A percentile compares a stretch with the other conserved stretches of the same genome.
Evolutionary conservation across 2,888 invertebrate species (phyloP).

Genomic region (Dynastes grantii): DNA sequence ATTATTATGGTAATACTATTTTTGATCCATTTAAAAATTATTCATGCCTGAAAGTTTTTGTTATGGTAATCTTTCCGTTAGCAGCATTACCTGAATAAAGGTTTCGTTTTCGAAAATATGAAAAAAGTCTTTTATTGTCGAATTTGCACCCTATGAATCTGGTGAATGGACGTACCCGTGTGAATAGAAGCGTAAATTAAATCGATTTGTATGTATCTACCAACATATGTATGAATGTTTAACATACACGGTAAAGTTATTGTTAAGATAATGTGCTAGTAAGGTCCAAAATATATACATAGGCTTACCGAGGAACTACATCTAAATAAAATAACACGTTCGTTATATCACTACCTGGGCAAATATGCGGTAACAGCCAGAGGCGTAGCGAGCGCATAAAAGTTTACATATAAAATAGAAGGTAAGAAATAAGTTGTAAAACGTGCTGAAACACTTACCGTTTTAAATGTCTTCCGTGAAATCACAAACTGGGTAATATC

Average conservation of each 20-base stretch:
- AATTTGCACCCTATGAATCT: conserved; percentile 20
- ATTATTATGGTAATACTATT: background rate
- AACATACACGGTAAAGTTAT: conserved; percentile 28
- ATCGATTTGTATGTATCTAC: conserved; percentile 17
- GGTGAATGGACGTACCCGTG: conserved; percentile 46
- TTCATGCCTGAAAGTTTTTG: conserved; percentile 10
- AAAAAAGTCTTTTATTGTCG: conserved; percentile 31
- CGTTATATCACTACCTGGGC: too few species aligned
- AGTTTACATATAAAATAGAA: too few species aligned
- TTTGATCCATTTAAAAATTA: conserved; percentile 14
- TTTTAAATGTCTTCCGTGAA: too few species aligned
- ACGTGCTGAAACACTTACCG: too few species aligned
- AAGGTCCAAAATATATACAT: conserved; percentile 13
- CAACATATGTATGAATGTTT: conserved; percentile 18
- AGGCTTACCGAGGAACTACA: too few species aligned
- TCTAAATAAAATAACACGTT: too few species aligned
- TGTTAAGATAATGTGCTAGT: conserved; percentile 18
- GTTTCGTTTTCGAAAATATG: conserved; percentile 16
- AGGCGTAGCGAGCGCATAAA: too few species aligned
- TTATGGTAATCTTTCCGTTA: conserved; percentile 24
- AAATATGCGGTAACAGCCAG: too few species aligned
- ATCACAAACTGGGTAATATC: too few species aligned
- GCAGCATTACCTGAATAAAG: conserved; percentile 7
- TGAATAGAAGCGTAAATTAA: conserved; percentile 52
- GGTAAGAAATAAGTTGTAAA: too few species aligned